Base-by-base conservation (phyloP, 2,797 vertebrate genomes). In the Toxotes lorentzi region DNA sequence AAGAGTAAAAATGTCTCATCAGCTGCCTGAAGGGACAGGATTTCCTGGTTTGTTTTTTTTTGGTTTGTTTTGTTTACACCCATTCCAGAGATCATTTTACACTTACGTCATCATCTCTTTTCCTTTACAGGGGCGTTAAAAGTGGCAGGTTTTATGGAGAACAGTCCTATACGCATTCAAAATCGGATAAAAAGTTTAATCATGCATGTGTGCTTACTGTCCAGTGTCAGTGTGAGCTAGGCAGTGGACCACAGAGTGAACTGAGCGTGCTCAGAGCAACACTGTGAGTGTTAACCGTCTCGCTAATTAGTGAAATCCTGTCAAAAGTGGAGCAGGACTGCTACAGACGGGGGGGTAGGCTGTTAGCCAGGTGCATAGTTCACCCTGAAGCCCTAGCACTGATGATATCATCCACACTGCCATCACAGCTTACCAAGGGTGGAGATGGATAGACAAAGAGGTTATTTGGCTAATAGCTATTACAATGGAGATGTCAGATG, bases 231-330 rank as follows among this genome's bases (percentile, higher is more conserved):
- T 58, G 40, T 56, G 61, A 63, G 61, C 53, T 43, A n/a, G 47
- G 72, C 43, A 10, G 23, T 13, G 21, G 75, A 78, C 70, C 53
- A 70, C 64, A 48, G 73, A 83, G 73, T 53, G 7, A 81, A 73
- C 21, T 19, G 8, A 81, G 19, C 43, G 14, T 7, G 58, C 83
- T 82, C 57, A 62, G 76, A 89, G 89, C 81, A 40, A 74, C 63
- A 24, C 57, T 74, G 48, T 85, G 88, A 94, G 88, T 80, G 53
- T 58, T 90, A 86, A 58, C 51, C 67, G 69, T 82, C 76, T 74
- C 4, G 21, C 89, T 91, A 93, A 92, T 93, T 94, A 94, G 82
- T 65, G 70, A 91, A 91, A 91, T 86, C 74, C 79, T 89, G 88
- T 85, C 87, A 90, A 89, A 88, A 89, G 79, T 54, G 69, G 83